Base-by-base conservation (phyloP, 2,888 invertebrate genomes). In the Dastarcus helophoroides region DNA sequence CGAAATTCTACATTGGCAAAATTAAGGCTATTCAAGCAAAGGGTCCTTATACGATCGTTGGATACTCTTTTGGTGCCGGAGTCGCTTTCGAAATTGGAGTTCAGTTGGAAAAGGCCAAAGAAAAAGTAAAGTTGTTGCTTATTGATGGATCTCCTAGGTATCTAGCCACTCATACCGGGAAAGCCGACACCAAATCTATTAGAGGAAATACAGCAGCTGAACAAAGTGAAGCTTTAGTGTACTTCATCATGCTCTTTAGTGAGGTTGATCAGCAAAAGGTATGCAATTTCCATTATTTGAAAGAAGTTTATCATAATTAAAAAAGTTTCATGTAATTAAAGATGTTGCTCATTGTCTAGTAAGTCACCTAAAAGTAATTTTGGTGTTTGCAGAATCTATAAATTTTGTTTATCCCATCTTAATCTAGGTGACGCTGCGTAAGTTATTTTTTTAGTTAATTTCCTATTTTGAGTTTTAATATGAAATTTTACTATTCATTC, bases 1-100 rank as follows among this genome's bases (percentile, higher is more conserved):
- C 93, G 3, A 56, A 62, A 23, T 78, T 69, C 62, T 84, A 84
- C 61, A 65, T 84, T 14, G 53, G 64, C 57, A 73, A 82, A 59
- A 73, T 94, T 50, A 78, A 76, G 53, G 68, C 69, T 30, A 65
- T 82, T 26, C 89, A 90, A 63, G 73, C 78, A 5, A 62, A 67
- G 35, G 86, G 90, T 38, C 91, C 94, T 3, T 94, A 89, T 68
- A 74, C 78, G 29, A 65, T 98, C 40, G 76, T 85, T 24, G 97
- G 95, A 2, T 97, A 98, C 64, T 97, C 95, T 0, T 95, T 88
- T 62, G 97, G 98, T 38, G 88, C 90, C 22, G 78, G 83, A 46
- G 82, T 97, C 17, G 93, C 91, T 10, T 88, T 91, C 58, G 95
- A 95, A 67, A 94, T 97, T 79, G 86, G 86, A 14, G 64, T 82